Base-by-base conservation (phyloP, 2,113 vertebrate genomes). In the Pithys albifrons region DNA sequence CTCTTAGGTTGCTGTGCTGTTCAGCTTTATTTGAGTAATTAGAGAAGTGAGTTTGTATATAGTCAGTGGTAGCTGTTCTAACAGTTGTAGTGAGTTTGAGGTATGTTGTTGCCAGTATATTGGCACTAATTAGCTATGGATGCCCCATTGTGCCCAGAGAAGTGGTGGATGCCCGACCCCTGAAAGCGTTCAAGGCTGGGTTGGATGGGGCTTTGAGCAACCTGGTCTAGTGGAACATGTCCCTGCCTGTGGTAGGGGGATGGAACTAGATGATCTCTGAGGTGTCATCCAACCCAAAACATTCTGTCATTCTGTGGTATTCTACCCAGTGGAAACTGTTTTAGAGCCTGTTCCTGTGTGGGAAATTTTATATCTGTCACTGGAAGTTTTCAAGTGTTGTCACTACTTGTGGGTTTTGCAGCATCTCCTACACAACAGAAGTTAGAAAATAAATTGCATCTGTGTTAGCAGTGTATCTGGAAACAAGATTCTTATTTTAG, bases 11-110 rank as follows among this genome's bases (percentile, higher is more conserved):
- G 83, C 48, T 31, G 24, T 69, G 18, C 24, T 39, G 1, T n/a
- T 55, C 29, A 41, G 24, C 29, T 69, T 69, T n/a, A 29, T 16
- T 74, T 10, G n/a, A 22, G 28, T 55, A 27, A 7, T 29, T 31
- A 16, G 48, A 15, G 33, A 14, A 29, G 10, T 54, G 18, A 19
- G 29, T 51, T 62, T 82, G 35, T 18, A 4, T 55, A 3, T 2
- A 33, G n/a, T 25, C 14, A 23, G 11, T 10, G 33, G 28, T 12
- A 14, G 31, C 6, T 88, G 52, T 51, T 87, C 27, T 51, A 73
- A 2, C 8, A n/a, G 31, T 5, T 69, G 0, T 0, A 9, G 4
- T 6, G 35, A 24, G 55, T 35, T 20, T 31, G 24, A 23, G 17
- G 45, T 37, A 33, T 1, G 3, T 41, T 62, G 22, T 46, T 55